phyloP scores from a whole-genome alignment of 2,113 vertebrate genomes.

The Gymnorhina tibicen region DNA sequence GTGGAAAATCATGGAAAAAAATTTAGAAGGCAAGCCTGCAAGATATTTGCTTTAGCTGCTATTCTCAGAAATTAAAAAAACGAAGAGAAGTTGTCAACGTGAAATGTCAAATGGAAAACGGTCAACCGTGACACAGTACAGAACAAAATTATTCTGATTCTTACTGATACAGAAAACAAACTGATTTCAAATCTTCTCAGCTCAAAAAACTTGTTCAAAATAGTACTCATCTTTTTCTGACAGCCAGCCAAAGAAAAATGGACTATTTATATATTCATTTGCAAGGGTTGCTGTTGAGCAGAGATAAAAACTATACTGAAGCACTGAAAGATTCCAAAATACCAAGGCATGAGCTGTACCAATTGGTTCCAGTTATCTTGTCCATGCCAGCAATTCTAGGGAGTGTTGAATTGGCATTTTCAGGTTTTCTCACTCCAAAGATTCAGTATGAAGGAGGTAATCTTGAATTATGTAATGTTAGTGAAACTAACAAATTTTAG shows the following conservation, averaged over 20 bases:
- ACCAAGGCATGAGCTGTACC: not conserved
- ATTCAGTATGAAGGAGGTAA: not conserved
- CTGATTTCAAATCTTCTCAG: not conserved
- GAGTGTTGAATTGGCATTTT: conserved; percentile 3
- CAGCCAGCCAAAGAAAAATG: not conserved
- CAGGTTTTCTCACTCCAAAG: not conserved
- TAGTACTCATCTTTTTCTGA: not conserved
- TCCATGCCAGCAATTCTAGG: not conserved
- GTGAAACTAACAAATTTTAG: not conserved
- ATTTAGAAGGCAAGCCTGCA: not conserved
- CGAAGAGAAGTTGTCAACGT: accelerated
- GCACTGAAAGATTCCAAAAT: not conserved
- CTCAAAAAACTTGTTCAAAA: not conserved
- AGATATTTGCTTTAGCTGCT: not conserved
- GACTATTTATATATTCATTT: conserved; percentile 36
- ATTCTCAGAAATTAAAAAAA: not conserved
- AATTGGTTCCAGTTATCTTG: not conserved
- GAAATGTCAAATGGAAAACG: not conserved
- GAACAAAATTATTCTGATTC: not conserved
- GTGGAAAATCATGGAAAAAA: not conserved
- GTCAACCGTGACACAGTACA: not conserved
- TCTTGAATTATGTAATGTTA: not conserved
- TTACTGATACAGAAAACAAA: not conserved
- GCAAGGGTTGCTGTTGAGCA: not conserved
- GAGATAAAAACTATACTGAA: conserved; percentile 4